These are phyloP conservation scores for Zoanthus gigantus DNA, from an alignment of 92 coral and sea anemone genomes.

Conservation along the genomic window DNA sequence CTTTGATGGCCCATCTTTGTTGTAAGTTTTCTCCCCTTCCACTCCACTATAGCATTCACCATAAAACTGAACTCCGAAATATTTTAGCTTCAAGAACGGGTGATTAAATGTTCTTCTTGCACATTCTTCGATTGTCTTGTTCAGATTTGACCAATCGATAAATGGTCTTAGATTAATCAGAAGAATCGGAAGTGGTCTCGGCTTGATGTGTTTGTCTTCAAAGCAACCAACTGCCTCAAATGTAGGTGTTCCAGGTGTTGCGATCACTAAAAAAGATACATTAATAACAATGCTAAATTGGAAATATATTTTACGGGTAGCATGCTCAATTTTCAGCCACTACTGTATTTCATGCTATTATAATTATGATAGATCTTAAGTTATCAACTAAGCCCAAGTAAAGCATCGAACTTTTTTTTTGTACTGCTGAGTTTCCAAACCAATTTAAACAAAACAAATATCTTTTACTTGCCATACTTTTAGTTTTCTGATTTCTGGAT, in stretches of 20 bases:
- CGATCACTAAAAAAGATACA: background rate
- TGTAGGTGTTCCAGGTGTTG: background rate
- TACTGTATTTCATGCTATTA: no score
- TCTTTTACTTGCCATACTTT: no score
- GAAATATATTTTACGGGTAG: background rate
- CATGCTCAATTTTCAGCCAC: background rate
- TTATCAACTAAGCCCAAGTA: no score
- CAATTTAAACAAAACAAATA: no score
- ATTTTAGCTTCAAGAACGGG: constrained; percentile 47
- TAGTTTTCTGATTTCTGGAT: no score
- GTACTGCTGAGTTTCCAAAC: no score
- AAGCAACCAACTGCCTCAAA: constrained; percentile 72
- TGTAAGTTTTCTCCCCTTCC: constrained; percentile 56
- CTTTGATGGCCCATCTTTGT: constrained; percentile 68
- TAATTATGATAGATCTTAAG: no score
- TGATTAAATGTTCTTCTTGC: constrained; percentile 54
- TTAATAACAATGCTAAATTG: background rate
- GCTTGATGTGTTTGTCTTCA: constrained; percentile 57
- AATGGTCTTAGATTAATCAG: constrained; percentile 70
- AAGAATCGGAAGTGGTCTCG: constrained; percentile 72
- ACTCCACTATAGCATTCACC: constrained; percentile 88
- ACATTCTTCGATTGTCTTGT: constrained; percentile 71
- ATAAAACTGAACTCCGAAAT: constrained; percentile 81
- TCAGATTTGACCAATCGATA: constrained; percentile 74
- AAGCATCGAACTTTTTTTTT: no score